Base-by-base conservation (phyloP, 2,888 invertebrate genomes). In the Ectemnius lituratus region DNA sequence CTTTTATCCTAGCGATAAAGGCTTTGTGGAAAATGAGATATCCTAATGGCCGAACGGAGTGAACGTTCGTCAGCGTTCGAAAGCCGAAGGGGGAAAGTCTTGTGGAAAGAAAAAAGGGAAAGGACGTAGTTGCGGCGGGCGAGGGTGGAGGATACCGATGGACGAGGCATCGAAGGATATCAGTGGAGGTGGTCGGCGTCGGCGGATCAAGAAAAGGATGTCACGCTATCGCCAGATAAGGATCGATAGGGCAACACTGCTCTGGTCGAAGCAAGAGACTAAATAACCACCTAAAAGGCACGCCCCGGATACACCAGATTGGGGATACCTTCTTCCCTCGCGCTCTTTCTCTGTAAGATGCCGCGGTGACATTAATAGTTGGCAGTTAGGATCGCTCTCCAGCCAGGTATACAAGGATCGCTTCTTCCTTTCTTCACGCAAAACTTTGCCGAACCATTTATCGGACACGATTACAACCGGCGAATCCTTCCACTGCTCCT, bases 131-230 rank as follows among this genome's bases (percentile, higher is more conserved):
- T 65, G 28, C 3, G 62, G 18, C 46, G 65, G 27, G n/a, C 37
- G 27, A 4, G 6, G 37, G 28, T 16, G 60, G 23, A 49, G 61
- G 62, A 64, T 58, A 49, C 27, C 23, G 37, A 57, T 46, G 60
- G 60, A 59, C 67, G 52, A 61, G 52, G 5, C 52, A 52, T 16
- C 62, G 37, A 58, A 49, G 52, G 72, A 74, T 77, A 72, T 75
- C 78, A 71, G 47, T 75, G 73, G 47, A 37, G 72, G 45, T 52
- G 72, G 57, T 64, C 70, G 58, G 67, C 61, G 85, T 84, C 86
- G 89, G 89, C 86, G 88, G 90, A 90, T 89, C 90, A 89, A 89
- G 87, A 85, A 81, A 85, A 85, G 83, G 87, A 87, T 88, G 89
- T 90, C 84, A 85, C 74, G 83, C 84, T 89, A 86, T 87, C 87